Base-by-base conservation (phyloP, 2,113 vertebrate species). In the Pelobates fuscus region DNA sequence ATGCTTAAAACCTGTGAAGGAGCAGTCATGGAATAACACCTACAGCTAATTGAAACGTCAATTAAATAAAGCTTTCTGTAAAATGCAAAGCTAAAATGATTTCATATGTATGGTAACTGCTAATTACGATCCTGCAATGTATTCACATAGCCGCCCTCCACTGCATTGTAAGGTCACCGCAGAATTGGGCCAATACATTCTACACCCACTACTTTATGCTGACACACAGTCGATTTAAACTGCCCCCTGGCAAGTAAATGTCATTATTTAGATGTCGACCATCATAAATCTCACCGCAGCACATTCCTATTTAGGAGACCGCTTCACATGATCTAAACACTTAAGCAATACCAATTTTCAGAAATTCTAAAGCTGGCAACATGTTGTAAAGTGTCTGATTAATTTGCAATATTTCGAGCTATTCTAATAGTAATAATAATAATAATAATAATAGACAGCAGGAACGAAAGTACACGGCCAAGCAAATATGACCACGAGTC, bases 161-260 rank as follows among this genome's bases (percentile, higher is more conserved):
- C 17, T 30, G 55, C 17, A 66, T 60, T 49, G 21, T 60, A 59
- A 43, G 55, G 32, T 46, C 52, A n/a, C 20, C 17, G 2, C 20
- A 24, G 27, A 8, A 76, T 61, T 12, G 43, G 25, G 65, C 25
- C 55, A 27, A 76, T 49, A 76, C 29, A 68, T 68, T 61, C 43
- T 24, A 54, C 54, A 61, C 43, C 37, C 15, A 26, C 32, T 67
- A 32, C 25, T 59, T 75, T 46, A n/a, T 15, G 25, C 52, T 67
- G 72, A 67, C 63, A 67, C 43, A 43, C 55, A 60, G 58, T 21
- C 63, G 59, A 74, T 75, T 59, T 67, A 75, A 11, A 7, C 32
- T 59, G 49, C 61, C 62, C 52, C 60, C 63, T 67, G 54, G 58
- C 18, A 44, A 46, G 25, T 46, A 49, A 59, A 32, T 59, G 54